These are phyloP conservation scores for Channa argus DNA, from an alignment of 2,113 vertebrate species.

Conservation along the genomic window DNA sequence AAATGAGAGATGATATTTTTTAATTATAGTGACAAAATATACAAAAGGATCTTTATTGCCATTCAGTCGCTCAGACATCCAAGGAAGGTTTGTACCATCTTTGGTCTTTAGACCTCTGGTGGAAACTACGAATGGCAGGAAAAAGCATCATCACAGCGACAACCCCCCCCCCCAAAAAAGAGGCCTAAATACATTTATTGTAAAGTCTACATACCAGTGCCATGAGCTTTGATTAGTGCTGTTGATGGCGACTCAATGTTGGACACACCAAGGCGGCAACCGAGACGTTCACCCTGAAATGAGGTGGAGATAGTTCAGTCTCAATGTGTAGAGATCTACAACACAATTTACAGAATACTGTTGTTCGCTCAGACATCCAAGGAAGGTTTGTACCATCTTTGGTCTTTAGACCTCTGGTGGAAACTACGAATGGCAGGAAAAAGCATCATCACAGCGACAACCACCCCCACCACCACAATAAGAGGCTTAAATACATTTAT, in stretches of 20 bases:
- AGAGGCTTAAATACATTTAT: too few relatives aligned
- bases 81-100: conserved; percentile 62
- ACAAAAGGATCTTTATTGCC: too few relatives aligned
- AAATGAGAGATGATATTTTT: too few relatives aligned
- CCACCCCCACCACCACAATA: too few relatives aligned
- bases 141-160: conserved; percentile 63
- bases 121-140: conserved; percentile 71
- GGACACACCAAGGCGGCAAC: neutral
- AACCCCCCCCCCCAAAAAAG: too few relatives aligned
- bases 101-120: conserved; percentile 56
- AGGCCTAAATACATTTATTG: too few relatives aligned
- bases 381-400: conserved; percentile 56
- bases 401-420: conserved; percentile 59
- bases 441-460: conserved; percentile 60
- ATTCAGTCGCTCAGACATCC: conserved; percentile 47
- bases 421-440: conserved; percentile 70
- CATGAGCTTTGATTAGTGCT: too few relatives aligned
- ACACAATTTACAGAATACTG: too few relatives aligned
- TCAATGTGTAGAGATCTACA: too few relatives aligned
- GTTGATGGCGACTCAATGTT: neutral
- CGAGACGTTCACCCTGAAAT: neutral
- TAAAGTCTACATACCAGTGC: neutral
- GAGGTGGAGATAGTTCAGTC: too few relatives aligned
- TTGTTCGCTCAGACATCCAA: conserved; percentile 64
- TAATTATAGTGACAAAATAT: too few relatives aligned